These are phyloP conservation scores for Nannobrachium achirus DNA, from an alignment of 2,113 vertebrate species.

Conservation along the genomic window DNA sequence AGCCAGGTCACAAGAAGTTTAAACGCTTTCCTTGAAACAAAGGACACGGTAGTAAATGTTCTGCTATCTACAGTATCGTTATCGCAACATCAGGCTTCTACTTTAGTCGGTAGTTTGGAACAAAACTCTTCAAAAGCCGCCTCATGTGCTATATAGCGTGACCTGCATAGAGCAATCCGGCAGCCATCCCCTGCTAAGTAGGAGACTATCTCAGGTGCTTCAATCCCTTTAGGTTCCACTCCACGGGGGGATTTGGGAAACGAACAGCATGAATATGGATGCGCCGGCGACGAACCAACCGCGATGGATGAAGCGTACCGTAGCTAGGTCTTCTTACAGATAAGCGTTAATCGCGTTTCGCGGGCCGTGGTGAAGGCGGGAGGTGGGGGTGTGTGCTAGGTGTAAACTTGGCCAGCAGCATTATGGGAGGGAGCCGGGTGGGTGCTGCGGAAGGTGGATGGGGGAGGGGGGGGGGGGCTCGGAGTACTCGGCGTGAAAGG, in stretches of 20 bases:
- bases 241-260: slow-evolving; percentile 60
- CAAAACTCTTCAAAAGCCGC: slow-evolving; percentile 45
- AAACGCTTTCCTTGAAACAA: too few species aligned
- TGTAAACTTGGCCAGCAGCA: too few species aligned
- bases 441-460: slow-evolving; percentile 45
- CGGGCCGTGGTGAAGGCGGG: slow-evolving; percentile 54
- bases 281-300: slow-evolving; percentile 61
- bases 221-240: slow-evolving; percentile 68
- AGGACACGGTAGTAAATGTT: too few species aligned
- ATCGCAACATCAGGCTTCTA: too few species aligned
- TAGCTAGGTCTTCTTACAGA: slow-evolving; percentile 71
- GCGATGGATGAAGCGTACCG: slow-evolving; percentile 56
- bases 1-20: too few species aligned
- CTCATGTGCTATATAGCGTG: slow-evolving; percentile 34
- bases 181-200: slow-evolving; percentile 48
- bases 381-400: slow-evolving; percentile 5
- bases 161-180: slow-evolving; percentile 67
- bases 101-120: slow-evolving; percentile 4
- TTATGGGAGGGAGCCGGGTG: too few species aligned
- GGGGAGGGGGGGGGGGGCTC: slow-evolving; percentile 26
- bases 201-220: slow-evolving; percentile 62
- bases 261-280: slow-evolving; percentile 72
- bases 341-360: slow-evolving; percentile 75
- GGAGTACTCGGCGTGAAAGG: slow-evolving; percentile 55
- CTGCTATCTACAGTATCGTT: too few species aligned